Percentiles rank a stretch among this genome's conserved stretches.
phyloP scores from a whole-genome alignment of 2,797 vertebrate species.

The Malurus splendens region DNA sequence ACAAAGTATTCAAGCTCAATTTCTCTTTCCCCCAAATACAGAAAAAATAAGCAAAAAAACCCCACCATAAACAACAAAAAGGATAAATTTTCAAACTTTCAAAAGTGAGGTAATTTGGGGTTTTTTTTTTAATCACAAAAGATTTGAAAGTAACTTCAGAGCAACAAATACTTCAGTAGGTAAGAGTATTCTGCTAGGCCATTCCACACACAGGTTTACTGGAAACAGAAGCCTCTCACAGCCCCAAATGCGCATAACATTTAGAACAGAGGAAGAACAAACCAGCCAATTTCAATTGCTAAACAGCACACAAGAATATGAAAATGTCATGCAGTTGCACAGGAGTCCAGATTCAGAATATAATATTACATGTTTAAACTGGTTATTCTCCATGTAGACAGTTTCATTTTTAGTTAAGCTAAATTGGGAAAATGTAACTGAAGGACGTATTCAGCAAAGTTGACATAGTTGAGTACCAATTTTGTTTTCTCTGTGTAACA shows the following conservation, averaged over 20 bases:
- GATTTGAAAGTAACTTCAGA: background rate
- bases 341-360: background rate
- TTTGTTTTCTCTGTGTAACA: slow-evolving; percentile 17
- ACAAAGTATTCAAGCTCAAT: background rate
- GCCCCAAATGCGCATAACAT: background rate
- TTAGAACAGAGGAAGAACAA: slow-evolving; percentile 45
- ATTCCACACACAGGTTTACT: slow-evolving; percentile 1
- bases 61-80: background rate
- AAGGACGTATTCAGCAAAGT: background rate
- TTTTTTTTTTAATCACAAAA: background rate
- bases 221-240: background rate
- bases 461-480: background rate
- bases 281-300: background rate
- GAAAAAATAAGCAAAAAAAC: background rate
- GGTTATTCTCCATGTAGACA: background rate
- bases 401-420: background rate
- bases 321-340: background rate
- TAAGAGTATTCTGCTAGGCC: background rate
- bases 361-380: background rate
- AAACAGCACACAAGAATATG: background rate
- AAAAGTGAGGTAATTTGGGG: background rate
- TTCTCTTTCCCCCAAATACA: background rate
- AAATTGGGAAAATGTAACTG: background rate
- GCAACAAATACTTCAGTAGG: background rate
- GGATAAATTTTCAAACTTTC: background rate